Base-by-base conservation (phyloP, 2,113 vertebrate species). In the Pycnonotus jocosus region DNA sequence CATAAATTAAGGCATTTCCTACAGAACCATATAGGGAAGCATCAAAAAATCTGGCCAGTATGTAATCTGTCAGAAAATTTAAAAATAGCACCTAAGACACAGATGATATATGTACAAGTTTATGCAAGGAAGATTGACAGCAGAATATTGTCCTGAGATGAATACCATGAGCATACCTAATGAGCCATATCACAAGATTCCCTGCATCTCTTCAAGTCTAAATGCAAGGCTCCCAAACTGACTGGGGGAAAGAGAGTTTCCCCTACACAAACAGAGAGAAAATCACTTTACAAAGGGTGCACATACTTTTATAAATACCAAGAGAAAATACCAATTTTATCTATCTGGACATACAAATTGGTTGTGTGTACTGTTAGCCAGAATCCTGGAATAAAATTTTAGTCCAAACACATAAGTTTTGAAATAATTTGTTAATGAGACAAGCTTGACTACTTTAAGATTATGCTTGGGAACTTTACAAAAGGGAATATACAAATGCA, bases 181-280 rank as follows among this genome's bases (percentile, higher is more conserved):
- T 40, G 62, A 73, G 45, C 5, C 28, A n/a, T 64, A 66, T 27
- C 27, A 38, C 44, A 81, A 81, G 64, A 81, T 28, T 57, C 28
- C 62, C 50, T 66, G 42, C 17, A 70, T 40, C 57, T 54, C 51
- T 73, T 69, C 33, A 38, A 71, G 31, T n/a, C n/a, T 62, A 85
- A 79, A 85, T 24, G 17, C 20, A 82, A 79, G 27, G 21, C 28
- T 70, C n/a, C n/a, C n/a, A 47, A 25, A 42, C 11, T 33, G 44
- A 57, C 11, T 12, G 7, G 8, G 10, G 27, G 1, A 72, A 78
- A 69, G 4, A 79, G 22, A 73, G 9, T 8, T 14, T n/a, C 23
- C 23, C 15, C 3, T 4, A 23, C 0, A 2, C 0, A 6, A 65
- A 57, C 1, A 4, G 20, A 70, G 21, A 25, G 57, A 73, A 44